Base-by-base conservation (phyloP, 2,888 invertebrate species). In the Chironomus riparius region DNA sequence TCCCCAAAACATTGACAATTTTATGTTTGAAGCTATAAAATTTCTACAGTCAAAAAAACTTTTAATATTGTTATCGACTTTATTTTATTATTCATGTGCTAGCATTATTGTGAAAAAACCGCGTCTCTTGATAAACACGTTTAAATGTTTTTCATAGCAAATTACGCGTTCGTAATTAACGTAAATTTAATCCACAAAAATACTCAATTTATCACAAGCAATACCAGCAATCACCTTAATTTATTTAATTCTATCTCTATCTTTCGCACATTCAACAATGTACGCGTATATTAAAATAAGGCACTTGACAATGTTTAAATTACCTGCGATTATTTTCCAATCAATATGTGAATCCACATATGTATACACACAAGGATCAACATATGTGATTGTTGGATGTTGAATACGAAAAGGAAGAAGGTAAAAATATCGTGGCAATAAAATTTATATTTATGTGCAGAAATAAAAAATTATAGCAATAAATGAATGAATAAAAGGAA, bases 241-340 rank as follows among this genome's bases (percentile, higher is more conserved):
- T 15, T 38, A 68, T 47, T 47, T n/a, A 38, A 68, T 38, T 47
- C 24, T 22, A 65, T 68, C 18, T 18, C 21, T 18, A 38, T 38
- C 38, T 38, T 38, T 38, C 24, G 13, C 62, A 62, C 24, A 65
- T 65, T 65, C 65, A 38, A 24, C 65, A 62, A 38, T 62, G 12
- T 24, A 21, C 65, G 18, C 22, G 21, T 7, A 28, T 56, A 21
- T 10, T 22, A 56, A 71, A 21, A 18, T 56, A 15, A 65, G 71
- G 21, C 22, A 38, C 71, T 13, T 48, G 13, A 7, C 50, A 15
- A 50, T 13, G 71, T 38, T 22, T 47, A 74, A 74, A 74, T 74
- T 74, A 68, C 74, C 74, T 74, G 68, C 74, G 74, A 74, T 74
- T 74, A 74, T 74, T 74, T 74, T 15, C 74, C 74, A 74, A 74